Base-by-base conservation (phyloP, 1,140 invertebrate genomes). In the Drosophila eugracilis region DNA sequence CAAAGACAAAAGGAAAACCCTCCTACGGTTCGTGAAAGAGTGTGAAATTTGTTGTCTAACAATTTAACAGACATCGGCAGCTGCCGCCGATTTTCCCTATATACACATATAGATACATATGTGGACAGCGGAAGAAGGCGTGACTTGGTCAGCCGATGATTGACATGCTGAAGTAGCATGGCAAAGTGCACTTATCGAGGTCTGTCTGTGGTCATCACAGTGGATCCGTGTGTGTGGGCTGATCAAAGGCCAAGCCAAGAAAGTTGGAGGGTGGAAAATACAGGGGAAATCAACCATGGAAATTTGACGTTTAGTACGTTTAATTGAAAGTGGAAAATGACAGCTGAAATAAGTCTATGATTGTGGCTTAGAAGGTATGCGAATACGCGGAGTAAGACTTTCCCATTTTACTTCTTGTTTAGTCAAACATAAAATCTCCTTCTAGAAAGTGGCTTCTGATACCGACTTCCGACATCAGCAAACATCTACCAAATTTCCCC, bases 101-200 rank as follows among this genome's bases (percentile, higher is more conserved):
- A 30, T 17, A 36, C 22, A 58, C 24, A 63, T 30, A 21, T 28
- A 26, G 32, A 26, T 2, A 30, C 22, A 17, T 9, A 14, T 15
- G 3, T 7, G 44, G 66, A 26, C 19, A 41, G 58, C 26, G 45
- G 63, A 70, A 69, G 45, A 63, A 74, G 70, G 70, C 70, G 70
- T 74, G 70, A 74, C 70, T 53, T 73, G 70, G 69, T 73, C 70
- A 63, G 70, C 34, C 34, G 42, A 62, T 73, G 66, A 50, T 60
- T 50, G 39, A 62, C 63, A 66, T 42, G 34, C 14, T 39, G 24
- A 14, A 60, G 34, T 30, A 39, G 48, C 45, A 39, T 62, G 63
- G n/a, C 41, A 32, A 26, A 70, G 65, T 57, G 66, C 66, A 70
- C 66, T 70, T 47, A 70, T 57, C 50, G 32, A 21, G 62, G 41